Conservation (phyloP, 2,797 vertebrate species). For the Lagodon rhomboides region DNA sequence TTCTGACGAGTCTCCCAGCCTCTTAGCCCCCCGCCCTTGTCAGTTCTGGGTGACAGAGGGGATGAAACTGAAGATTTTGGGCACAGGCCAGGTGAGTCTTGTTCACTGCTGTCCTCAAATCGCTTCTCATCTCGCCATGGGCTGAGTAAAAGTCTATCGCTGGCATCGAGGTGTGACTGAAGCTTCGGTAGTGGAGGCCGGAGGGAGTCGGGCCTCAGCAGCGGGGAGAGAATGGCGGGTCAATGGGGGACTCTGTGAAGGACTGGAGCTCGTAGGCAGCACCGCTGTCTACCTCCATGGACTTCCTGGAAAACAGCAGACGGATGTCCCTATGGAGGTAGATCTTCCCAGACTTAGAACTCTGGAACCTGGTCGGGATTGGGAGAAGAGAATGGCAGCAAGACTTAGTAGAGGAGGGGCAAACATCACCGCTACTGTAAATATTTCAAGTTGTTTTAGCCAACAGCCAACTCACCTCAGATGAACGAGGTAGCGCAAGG, state of each 20-base stretch:
- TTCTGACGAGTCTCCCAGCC: slow-evolving; percentile 50
- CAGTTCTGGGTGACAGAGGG: slow-evolving; percentile 55
- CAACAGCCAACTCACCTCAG: slow-evolving; percentile 89
- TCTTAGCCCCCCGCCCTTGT: slow-evolving; percentile 38
- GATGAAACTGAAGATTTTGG: slow-evolving; percentile 49
- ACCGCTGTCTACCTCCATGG: slow-evolving; percentile 99
- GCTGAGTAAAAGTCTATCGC: slow-evolving; percentile 56
- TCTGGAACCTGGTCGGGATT: slow-evolving; percentile 93
- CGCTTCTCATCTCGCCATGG: slow-evolving; percentile 32
- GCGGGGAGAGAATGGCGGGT: slow-evolving; percentile 95
- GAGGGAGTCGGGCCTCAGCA: slow-evolving; percentile 85
- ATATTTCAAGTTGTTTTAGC: background rate
- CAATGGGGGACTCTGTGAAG: slow-evolving; percentile 95
- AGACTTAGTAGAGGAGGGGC: slow-evolving; percentile 2
- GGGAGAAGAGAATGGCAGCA: background rate
- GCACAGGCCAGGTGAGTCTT: slow-evolving; percentile 45
- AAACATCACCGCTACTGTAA: background rate
- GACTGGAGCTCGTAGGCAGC: slow-evolving; percentile 99
- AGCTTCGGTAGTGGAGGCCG: slow-evolving; percentile 50
- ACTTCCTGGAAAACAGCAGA: slow-evolving; percentile 98
- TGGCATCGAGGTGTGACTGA: slow-evolving; percentile 64
- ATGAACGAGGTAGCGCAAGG: slow-evolving; percentile 99
- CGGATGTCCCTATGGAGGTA: slow-evolving; percentile 99
- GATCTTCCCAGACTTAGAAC: slow-evolving; percentile 99
- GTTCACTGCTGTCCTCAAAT: slow-evolving; percentile 52